A percentile compares a stretch with the other conserved stretches of the same genome.
Evolutionary conservation across 2,113 vertebrate species (phyloP).

Genomic region (Numida meleagris): DNA sequence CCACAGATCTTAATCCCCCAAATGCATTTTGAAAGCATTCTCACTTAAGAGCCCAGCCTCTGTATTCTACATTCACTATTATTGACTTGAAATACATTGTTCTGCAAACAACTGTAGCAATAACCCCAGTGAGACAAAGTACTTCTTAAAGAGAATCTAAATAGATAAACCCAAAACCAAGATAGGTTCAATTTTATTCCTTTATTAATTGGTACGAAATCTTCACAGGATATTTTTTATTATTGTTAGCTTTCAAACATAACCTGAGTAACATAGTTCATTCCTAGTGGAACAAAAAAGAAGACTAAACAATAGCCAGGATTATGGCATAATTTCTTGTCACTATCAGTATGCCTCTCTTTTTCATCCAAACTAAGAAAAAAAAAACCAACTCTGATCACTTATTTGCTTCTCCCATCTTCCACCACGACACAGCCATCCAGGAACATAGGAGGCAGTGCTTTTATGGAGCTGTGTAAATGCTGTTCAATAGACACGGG

Average conservation of each 20-base stretch:
- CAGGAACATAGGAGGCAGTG: rapidly evolving
- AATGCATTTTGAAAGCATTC: not conserved
- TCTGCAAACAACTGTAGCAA: not conserved
- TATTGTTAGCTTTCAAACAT: not conserved
- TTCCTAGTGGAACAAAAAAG: not conserved
- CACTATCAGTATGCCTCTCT: not conserved
- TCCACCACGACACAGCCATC: not conserved
- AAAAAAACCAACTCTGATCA: too few relatives aligned
- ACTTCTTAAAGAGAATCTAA: not conserved
- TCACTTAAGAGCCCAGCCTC: not conserved
- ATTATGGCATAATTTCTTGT: not conserved
- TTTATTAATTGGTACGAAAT: not conserved
- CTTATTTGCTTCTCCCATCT: not conserved
- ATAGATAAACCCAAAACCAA: not conserved
- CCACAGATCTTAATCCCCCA: not conserved
- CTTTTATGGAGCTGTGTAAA: not conserved
- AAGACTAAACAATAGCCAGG: not conserved
- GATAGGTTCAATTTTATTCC: not conserved
- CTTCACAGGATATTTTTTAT: not conserved
- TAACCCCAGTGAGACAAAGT: not conserved
- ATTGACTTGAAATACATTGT: not conserved
- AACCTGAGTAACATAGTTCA: not conserved
- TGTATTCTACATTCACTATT: not conserved
- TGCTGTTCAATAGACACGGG: not conserved
- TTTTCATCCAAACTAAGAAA: not conserved